Conservation (phyloP, 2,113 vertebrate species). For the Sylvia atricapilla region DNA sequence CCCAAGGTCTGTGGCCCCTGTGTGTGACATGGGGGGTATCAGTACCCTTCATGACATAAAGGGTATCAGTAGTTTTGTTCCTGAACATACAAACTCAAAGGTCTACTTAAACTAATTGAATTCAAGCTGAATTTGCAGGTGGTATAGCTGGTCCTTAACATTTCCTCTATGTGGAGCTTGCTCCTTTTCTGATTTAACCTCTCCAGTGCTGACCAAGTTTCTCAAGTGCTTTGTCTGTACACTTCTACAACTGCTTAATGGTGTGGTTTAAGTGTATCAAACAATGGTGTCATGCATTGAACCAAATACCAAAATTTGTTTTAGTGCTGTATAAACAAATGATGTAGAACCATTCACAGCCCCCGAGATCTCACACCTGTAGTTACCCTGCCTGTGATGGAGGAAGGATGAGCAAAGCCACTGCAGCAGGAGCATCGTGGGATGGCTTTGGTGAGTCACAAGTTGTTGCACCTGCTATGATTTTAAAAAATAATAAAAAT, state of each 20-base stretch:
- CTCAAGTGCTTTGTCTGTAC: not conserved
- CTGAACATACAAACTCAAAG: not conserved
- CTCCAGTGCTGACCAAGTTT: not conserved
- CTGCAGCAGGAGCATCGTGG: not conserved
- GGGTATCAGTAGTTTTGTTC: not conserved
- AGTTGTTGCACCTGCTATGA: not conserved
- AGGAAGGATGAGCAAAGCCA: not conserved
- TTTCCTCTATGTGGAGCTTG: not conserved
- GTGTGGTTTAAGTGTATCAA: not conserved
- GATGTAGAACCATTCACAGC: not conserved
- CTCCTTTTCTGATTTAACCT: not conserved
- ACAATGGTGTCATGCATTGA: not conserved
- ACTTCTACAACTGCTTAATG: not conserved
- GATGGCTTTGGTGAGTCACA: not conserved
- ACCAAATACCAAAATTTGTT: not conserved
- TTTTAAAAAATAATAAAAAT: not conserved
- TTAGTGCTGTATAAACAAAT: not conserved
- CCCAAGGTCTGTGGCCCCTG: not conserved
- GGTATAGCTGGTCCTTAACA: not conserved
- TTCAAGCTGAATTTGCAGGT: not conserved
- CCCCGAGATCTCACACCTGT: not conserved
- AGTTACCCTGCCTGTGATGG: not conserved
- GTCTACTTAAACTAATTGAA: not conserved
- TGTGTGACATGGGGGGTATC: fast-evolving
- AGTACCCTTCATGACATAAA: not conserved